A percentile compares a stretch with the other conserved stretches of the same genome.
Evolutionary conservation across 2,113 vertebrate genomes (phyloP).

Genomic region (Panurus biarmicus): DNA sequence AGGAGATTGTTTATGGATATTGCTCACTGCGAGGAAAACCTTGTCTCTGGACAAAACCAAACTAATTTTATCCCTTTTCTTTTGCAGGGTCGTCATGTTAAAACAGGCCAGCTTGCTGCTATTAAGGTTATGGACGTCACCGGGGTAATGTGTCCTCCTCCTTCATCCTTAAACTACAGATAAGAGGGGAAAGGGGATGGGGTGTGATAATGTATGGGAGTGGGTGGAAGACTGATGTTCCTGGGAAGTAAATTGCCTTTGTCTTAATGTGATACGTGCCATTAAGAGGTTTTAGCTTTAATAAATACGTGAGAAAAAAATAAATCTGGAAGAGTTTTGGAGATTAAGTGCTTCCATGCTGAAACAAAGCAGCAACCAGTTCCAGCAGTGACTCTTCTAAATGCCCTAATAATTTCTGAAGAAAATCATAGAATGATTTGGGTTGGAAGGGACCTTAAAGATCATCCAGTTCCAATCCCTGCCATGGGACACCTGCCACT

Average conservation of each 20-base stretch:
- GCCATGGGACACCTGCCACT: neutral
- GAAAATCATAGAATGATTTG: neutral
- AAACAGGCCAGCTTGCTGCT: constrained; percentile 95
- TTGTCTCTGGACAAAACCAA: neutral
- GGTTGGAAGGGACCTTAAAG: neutral
- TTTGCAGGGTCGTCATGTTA: constrained; percentile 95
- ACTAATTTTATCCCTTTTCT: constrained; percentile 23
- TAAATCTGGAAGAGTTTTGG: neutral
- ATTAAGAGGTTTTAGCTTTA: neutral
- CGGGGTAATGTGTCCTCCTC: constrained; percentile 78
- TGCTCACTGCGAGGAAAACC: neutral
- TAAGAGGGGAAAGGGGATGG: neutral
- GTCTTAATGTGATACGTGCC: neutral
- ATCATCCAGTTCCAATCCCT: neutral
- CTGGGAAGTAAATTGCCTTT: neutral
- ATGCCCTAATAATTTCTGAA: neutral
- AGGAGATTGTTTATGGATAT: neutral
- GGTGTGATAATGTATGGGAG: neutral
- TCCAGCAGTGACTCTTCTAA: neutral
- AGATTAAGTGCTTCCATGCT: neutral
- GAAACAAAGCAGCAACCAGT: neutral
- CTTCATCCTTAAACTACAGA: neutral
- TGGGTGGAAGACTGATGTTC: neutral
- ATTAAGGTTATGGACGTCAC: constrained; percentile 99
- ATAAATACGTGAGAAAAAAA: neutral